Conservation (phyloP, 1,140 invertebrate species). For the Pseudomyrmex dendroicus region DNA sequence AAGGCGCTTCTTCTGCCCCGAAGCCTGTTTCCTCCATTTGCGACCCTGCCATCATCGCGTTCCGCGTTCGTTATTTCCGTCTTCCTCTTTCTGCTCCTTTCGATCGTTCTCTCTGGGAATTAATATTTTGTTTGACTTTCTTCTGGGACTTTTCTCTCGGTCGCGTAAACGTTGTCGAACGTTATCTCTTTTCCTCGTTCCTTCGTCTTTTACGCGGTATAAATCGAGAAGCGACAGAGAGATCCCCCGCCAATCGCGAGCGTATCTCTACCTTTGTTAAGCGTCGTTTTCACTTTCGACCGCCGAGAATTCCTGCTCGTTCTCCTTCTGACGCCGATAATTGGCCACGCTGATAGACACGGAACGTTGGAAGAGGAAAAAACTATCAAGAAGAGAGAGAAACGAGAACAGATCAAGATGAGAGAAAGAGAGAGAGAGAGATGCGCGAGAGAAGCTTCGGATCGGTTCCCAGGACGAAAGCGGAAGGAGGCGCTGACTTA, state of each 20-base stretch:
- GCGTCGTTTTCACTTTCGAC: slow-evolving; percentile 25
- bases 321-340: slow-evolving; percentile 64
- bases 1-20: slow-evolving; percentile 50
- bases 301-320: slow-evolving; percentile 61
- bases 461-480: slow-evolving; percentile 71
- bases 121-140: slow-evolving; percentile 35
- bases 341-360: slow-evolving; percentile 64
- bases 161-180: no score
- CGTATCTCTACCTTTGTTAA: slow-evolving; percentile 28
- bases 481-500: slow-evolving; percentile 62
- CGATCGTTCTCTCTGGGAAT: neutral
- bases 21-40: slow-evolving; percentile 55
- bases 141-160: neutral
- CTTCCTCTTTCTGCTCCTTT: slow-evolving; percentile 12
- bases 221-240: slow-evolving; percentile 17
- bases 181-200: slow-evolving; percentile 2
- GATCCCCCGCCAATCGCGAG: neutral
- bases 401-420: slow-evolving; percentile 5
- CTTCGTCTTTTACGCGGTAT: neutral
- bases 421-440: neutral
- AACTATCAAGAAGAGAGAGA: slow-evolving; percentile 4
- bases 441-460: slow-evolving; percentile 26
- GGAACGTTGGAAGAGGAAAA: slow-evolving; percentile 35
- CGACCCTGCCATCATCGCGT: slow-evolving; percentile 51
- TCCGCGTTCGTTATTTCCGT: slow-evolving; percentile 56